phyloP scores from a whole-genome alignment of 2,797 vertebrate genomes.

The Pangasius krempfi region DNA sequence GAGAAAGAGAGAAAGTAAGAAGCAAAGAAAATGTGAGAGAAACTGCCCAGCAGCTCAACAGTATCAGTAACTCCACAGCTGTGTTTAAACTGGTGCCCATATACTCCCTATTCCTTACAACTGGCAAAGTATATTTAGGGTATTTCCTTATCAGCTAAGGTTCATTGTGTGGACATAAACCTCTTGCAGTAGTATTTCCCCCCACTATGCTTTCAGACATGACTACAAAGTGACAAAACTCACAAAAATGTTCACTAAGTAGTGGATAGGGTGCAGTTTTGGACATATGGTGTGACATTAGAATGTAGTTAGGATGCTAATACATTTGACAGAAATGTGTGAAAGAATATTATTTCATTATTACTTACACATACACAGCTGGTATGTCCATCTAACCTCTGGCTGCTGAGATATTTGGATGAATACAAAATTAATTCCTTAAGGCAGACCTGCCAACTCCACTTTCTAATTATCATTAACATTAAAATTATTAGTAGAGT shows the following conservation, averaged over 20 bases:
- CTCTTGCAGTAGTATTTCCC: not conserved
- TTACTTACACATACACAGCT: not conserved
- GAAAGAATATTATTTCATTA: not conserved
- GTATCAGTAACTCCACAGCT: constrained; percentile 18
- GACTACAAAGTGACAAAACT: not conserved
- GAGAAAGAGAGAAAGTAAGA: not conserved
- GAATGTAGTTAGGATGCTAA: not conserved
- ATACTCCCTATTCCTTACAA: not conserved
- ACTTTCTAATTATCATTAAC: not conserved
- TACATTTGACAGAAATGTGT: not conserved
- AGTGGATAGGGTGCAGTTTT: not conserved
- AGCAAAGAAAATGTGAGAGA: constrained; percentile 8
- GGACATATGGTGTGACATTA: not conserved
- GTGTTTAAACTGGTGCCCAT: not conserved
- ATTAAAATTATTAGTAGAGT: too few species aligned
- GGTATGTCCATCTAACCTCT: not conserved
- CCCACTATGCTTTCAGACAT: not conserved
- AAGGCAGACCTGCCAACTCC: not conserved
- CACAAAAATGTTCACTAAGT: not conserved
- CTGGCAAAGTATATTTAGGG: not conserved
- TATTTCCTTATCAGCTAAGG: not conserved
- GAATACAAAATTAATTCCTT: not conserved
- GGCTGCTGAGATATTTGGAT: not conserved
- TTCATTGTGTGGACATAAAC: not conserved
- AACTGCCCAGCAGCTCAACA: not conserved